Percentiles rank a stretch among this genome's conserved stretches.
These are phyloP conservation scores for Papilio protenor DNA, from an alignment of 2,888 invertebrate species.

Conservation along the genomic window DNA sequence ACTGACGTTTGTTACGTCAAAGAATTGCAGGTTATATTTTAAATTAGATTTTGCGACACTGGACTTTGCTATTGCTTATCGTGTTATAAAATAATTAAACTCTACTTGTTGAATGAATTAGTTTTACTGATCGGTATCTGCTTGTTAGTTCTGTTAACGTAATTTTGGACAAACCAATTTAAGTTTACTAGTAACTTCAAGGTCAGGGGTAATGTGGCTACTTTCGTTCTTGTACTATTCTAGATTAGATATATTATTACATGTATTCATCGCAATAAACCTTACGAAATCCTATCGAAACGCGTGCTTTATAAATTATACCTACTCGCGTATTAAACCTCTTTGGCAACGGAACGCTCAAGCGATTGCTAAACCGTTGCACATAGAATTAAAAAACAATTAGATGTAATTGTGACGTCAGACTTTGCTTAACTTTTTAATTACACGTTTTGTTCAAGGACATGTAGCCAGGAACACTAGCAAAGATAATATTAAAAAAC, in stretches of 20 bases:
- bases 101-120: neutral
- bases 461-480: conserved; percentile 1
- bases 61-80: neutral
- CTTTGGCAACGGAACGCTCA: conserved; percentile 31
- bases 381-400: conserved; percentile 35
- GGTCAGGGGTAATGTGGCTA: conserved; percentile 15
- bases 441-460: neutral
- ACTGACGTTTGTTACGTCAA: conserved; percentile 4
- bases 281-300: conserved; percentile 32
- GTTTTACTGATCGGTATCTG: neutral
- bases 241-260: conserved; percentile 37
- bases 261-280: conserved; percentile 13
- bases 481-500: neutral
- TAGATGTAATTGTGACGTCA: conserved; percentile 27
- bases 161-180: neutral
- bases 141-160: neutral
- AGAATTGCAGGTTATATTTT: neutral
- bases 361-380: conserved; percentile 35
- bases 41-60: neutral
- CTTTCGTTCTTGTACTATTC: conserved; percentile 36
- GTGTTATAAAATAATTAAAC: neutral
- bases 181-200: conserved; percentile 19
- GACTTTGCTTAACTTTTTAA: neutral
- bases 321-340: conserved; percentile 21
- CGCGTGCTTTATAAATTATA: conserved; percentile 28